A percentile compares a stretch with the other conserved stretches of the same genome.
Conservation (phyloP, 2,797 vertebrate species). For the Tangara arthus region DNA sequence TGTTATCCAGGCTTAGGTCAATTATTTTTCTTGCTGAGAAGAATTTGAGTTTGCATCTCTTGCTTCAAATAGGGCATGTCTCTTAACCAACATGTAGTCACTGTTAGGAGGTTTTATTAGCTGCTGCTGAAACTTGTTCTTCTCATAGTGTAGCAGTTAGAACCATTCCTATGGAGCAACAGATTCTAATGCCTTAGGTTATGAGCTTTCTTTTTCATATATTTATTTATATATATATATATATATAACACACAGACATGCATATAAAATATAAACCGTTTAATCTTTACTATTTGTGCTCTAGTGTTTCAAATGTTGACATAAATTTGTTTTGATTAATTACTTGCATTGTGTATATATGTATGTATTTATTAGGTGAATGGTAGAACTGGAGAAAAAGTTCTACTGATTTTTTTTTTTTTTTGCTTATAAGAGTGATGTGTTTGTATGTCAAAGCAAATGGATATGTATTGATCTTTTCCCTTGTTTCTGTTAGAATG, state of each 20-base stretch:
- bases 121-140: neutral
- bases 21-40: constrained; percentile 21
- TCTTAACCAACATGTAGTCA: neutral
- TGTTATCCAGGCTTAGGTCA: neutral
- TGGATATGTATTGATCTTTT: neutral
- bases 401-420: neutral
- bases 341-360: neutral
- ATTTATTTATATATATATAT: neutral
- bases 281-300: neutral
- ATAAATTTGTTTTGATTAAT: neutral
- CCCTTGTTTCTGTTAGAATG: neutral
- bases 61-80: neutral
- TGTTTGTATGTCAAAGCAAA: neutral
- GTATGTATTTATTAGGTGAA: neutral
- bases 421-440: neutral
- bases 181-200: neutral
- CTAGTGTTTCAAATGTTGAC: neutral
- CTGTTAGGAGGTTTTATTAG: neutral
- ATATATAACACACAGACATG: neutral
- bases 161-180: neutral
- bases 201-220: neutral
- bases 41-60: neutral
- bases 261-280: neutral
- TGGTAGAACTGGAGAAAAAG: neutral
- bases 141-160: neutral